Conservation (phyloP, 2,888 invertebrate genomes). For the Druceiella hillmani region DNA sequence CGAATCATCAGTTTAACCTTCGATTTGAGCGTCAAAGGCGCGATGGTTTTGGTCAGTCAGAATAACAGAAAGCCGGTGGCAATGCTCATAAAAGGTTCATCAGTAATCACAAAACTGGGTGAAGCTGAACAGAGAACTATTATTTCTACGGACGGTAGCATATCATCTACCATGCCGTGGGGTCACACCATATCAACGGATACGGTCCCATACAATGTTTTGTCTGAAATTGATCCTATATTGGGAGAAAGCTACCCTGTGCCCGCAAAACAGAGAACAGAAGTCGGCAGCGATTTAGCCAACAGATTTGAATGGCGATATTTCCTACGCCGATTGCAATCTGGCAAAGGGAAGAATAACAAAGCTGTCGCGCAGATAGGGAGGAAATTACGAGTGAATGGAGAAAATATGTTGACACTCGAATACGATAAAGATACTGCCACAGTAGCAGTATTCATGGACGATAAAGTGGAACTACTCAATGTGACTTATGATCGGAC, state of each 20-base stretch:
- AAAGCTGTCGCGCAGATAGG: slow-evolving; percentile 80
- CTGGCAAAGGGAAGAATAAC: slow-evolving; percentile 53
- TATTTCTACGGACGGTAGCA: slow-evolving; percentile 77
- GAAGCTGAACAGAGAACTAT: slow-evolving; percentile 79
- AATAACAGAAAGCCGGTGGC: slow-evolving; percentile 78
- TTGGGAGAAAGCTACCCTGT: slow-evolving; percentile 89
- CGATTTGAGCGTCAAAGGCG: slow-evolving; percentile 87
- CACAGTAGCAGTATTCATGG: slow-evolving; percentile 82
- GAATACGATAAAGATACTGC: slow-evolving; percentile 88
- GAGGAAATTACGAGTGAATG: slow-evolving; percentile 81
- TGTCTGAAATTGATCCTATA: slow-evolving; percentile 83
- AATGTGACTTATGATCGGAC: slow-evolving; percentile 85
- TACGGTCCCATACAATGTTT: slow-evolving; percentile 82
- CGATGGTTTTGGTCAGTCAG: slow-evolving; percentile 78
- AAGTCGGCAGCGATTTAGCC: slow-evolving; percentile 84
- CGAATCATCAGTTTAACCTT: slow-evolving; percentile 83
- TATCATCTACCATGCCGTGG: slow-evolving; percentile 77
- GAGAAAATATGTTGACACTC: slow-evolving; percentile 82
- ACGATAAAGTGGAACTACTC: slow-evolving; percentile 77
- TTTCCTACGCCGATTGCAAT: slow-evolving; percentile 72
- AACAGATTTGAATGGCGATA: slow-evolving; percentile 96
- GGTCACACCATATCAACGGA: slow-evolving; percentile 85
- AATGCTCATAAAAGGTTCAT: slow-evolving; percentile 82
- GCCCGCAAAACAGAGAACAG: slow-evolving; percentile 84
- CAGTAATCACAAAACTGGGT: slow-evolving; percentile 75